Percentiles rank a stretch among this genome's conserved stretches.
Evolutionary conservation across 2,888 invertebrate genomes (phyloP).

Genomic region (Ganaspis brasiliensis): DNA sequence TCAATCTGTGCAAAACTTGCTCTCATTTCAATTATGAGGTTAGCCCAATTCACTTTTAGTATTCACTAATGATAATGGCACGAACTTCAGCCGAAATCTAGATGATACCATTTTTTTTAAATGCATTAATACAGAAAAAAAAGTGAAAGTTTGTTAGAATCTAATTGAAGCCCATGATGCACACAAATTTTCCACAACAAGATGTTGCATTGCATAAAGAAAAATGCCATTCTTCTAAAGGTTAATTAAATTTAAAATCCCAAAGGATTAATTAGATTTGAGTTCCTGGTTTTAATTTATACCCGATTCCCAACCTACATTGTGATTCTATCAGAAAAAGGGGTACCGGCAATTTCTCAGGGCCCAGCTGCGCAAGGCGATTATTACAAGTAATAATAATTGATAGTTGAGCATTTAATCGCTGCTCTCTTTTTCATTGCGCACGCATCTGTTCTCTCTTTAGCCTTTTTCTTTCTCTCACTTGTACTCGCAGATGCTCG

Average conservation of each 20-base stretch:
- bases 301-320: constrained; percentile 3
- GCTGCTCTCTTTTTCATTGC: constrained; percentile 37
- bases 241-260: constrained; percentile 15
- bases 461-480: neutral
- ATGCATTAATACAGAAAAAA: no score
- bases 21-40: no score
- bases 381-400: constrained; percentile 43
- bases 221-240: neutral
- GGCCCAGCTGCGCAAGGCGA: constrained; percentile 26
- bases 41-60: no score
- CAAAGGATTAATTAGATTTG: neutral
- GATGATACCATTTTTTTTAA: no score
- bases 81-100: no score
- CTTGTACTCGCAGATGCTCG: constrained; percentile 28
- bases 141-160: no score
- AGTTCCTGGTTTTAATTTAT: constrained; percentile 22
- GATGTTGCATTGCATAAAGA: no score
- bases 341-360: constrained; percentile 34
- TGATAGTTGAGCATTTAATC: constrained; percentile 40
- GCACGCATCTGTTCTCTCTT: constrained; percentile 26
- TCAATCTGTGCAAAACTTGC: no score
- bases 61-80: no score
- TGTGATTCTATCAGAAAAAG: constrained; percentile 33
- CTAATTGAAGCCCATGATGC: no score
- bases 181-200: no score